Evolutionary conservation across 2,797 vertebrate genomes (phyloP), one percentile per base, ranked within the genome.

Genomic region (Sebastes kiyomatsui): DNA sequence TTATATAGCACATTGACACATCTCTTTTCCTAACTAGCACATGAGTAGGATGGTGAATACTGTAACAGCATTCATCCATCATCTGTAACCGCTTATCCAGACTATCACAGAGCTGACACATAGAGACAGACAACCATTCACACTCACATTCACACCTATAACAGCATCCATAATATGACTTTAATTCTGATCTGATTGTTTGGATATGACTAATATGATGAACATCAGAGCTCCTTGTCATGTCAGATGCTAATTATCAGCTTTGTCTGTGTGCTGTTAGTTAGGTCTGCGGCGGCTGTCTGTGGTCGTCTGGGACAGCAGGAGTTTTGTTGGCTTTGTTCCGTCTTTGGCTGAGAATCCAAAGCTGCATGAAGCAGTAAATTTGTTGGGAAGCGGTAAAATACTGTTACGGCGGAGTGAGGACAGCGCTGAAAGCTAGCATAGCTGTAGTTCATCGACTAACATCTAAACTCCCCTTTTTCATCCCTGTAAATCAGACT

Each of bases 401-500:
- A 89, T 81, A 84, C 75, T 68, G 67, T 77, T 82, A 86, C 32
- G 23, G 58, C 14, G 77, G 86, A 88, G 89, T 81, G 90, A 86
- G 78, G 91, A 92, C 82, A 85, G 90, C 52, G 71, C 77, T 90
- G 92, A 92, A 90, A 90, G 87, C 85, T 61, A 87, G 86, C 85
- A 67, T 89, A 84, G 90, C 87, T 88, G 84, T 88, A 86, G 91
- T 83, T 94, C 91, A 93, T 92, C 78, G 72, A 79, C 87, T 79
- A 90, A 88, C 85, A 85, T 91, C 88, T 90, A 86, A 90, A 90
- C 88, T 92, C 85, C 82, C 84, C 77, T 77, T 82, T 87, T 91
- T 91, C 87, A 84, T 92, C 87, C 88, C 83, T 83, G 88, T 93
- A 90, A 94, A 93, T 94, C 93, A 93, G 88, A 73, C 60, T 35